phyloP scores from a whole-genome alignment of 1,140 invertebrate genomes.

The Nomia melanderi region DNA sequence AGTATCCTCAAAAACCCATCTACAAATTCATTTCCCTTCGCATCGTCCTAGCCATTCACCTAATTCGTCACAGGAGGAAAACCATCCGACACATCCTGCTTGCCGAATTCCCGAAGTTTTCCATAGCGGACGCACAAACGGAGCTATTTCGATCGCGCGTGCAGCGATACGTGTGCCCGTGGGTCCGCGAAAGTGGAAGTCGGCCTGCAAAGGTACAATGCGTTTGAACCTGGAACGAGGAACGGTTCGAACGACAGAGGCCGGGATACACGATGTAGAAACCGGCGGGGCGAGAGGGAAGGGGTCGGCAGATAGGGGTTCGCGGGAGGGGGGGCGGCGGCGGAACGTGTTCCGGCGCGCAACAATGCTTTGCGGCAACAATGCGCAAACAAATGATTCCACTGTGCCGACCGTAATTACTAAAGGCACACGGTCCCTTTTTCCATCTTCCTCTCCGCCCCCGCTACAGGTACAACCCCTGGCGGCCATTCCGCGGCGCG shows the following conservation, averaged over 20 bases:
- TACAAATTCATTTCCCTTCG: too few species aligned
- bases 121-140: neutral
- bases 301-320: neutral
- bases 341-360: slow-evolving; percentile 54
- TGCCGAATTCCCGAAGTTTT: slow-evolving; percentile 33
- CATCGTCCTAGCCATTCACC: too few species aligned
- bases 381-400: slow-evolving; percentile 77
- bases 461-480: neutral
- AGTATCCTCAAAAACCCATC: too few species aligned
- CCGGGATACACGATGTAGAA: too few species aligned
- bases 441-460: slow-evolving; percentile 2
- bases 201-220: slow-evolving; percentile 50
- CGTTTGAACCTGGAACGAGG: slow-evolving; percentile 41
- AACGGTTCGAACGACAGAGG: neutral
- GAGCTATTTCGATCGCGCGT: neutral
- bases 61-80: slow-evolving; percentile 39
- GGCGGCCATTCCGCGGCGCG: too few species aligned
- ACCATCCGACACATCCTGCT: neutral
- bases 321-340: slow-evolving; percentile 35
- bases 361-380: slow-evolving; percentile 77
- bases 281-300: slow-evolving; percentile 13
- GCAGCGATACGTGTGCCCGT: neutral
- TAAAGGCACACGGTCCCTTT: slow-evolving; percentile 51
- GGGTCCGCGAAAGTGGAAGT: slow-evolving; percentile 7
- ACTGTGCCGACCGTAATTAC: slow-evolving; percentile 75